Evolutionary conservation across 2,797 vertebrate species (phyloP).

Genomic region (Gambelia wislizenii): DNA sequence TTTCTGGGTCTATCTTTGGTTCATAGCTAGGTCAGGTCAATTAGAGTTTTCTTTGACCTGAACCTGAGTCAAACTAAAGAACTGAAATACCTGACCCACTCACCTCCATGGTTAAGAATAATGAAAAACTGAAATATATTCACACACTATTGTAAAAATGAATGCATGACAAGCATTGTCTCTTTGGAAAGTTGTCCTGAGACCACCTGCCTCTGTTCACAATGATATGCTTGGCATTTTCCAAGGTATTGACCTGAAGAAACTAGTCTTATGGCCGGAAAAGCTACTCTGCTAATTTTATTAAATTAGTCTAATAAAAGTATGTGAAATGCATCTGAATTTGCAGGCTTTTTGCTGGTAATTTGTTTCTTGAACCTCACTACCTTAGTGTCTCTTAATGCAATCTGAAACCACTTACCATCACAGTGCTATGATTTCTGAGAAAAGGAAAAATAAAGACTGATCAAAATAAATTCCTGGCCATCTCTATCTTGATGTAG

Average conservation of each 20-base stretch:
- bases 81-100: slow-evolving; percentile 70
- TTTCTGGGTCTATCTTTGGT: slow-evolving; percentile 64
- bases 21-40: slow-evolving; percentile 73
- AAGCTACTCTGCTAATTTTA: slow-evolving; percentile 44
- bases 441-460: slow-evolving; percentile 25
- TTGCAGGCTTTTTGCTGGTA: slow-evolving; percentile 36
- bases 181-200: slow-evolving; percentile 30
- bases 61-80: slow-evolving; percentile 73
- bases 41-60: slow-evolving; percentile 69
- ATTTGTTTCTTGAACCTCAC: slow-evolving; percentile 48
- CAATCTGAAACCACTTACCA: slow-evolving; percentile 35
- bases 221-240: slow-evolving; percentile 17
- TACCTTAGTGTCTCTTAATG: slow-evolving; percentile 45
- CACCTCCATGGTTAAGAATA: slow-evolving; percentile 58
- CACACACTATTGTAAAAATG: slow-evolving; percentile 4
- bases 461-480: slow-evolving; percentile 39
- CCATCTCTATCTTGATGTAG: slow-evolving; percentile 2
- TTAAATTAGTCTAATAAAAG: slow-evolving; percentile 51
- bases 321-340: slow-evolving; percentile 34
- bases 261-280: not conserved
- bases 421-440: slow-evolving; percentile 23
- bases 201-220: slow-evolving; percentile 54
- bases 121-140: slow-evolving; percentile 62
- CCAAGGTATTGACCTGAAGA: fast-evolving
- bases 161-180: slow-evolving; percentile 29